phyloP scores from a whole-genome alignment of 2,797 vertebrate species.

The Pseudomugil tenellus region DNA sequence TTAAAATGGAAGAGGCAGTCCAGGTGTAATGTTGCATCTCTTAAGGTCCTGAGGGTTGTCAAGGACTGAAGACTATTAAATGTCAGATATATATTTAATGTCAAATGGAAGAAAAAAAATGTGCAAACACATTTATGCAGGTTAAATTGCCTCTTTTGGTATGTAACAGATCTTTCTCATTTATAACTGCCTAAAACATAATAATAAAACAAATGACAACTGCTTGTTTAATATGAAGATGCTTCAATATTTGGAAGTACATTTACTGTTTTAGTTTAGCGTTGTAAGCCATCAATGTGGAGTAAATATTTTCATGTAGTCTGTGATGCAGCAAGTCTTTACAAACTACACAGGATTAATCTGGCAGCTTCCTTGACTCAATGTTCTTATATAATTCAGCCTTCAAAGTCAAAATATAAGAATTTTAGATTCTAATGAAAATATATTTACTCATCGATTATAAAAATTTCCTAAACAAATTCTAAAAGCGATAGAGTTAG shows the following conservation, averaged over 20 bases:
- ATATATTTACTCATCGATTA: background rate
- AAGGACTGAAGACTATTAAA: background rate
- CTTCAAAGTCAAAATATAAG: background rate
- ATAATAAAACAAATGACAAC: background rate
- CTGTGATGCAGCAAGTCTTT: background rate
- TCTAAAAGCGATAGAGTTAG: no score
- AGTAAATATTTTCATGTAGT: background rate
- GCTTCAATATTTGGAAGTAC: background rate
- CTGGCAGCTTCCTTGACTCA: conserved; percentile 4
- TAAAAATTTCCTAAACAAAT: no score
- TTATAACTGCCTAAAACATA: background rate
- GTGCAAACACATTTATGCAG: no score
- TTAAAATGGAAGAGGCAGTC: conserved; percentile 48
- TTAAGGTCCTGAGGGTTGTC: conserved; percentile 1
- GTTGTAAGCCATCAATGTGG: background rate
- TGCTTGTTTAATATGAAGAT: background rate
- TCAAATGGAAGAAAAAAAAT: background rate
- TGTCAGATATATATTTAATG: background rate
- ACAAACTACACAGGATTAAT: background rate
- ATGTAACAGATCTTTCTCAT: background rate
- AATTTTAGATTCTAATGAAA: background rate
- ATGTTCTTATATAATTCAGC: background rate
- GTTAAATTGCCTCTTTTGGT: background rate
- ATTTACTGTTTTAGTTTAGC: background rate
- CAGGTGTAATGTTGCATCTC: conserved; percentile 43